Conservation (phyloP, 2,113 vertebrate genomes). For the Siniperca knerii region DNA sequence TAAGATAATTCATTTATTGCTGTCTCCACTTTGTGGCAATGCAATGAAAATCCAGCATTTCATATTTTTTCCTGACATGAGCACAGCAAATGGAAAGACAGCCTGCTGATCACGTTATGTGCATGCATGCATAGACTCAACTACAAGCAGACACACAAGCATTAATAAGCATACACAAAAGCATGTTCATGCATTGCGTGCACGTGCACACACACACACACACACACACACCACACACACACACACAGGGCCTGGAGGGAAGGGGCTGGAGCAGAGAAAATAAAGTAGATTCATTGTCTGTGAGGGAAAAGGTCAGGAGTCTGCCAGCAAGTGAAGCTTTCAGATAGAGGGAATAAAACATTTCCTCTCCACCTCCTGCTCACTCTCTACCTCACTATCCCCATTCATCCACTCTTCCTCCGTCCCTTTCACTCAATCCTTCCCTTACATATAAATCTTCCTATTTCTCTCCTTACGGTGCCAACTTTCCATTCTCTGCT, state of each 20-base stretch:
- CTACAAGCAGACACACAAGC: not conserved
- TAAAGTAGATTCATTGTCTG: slow-evolving; percentile 58
- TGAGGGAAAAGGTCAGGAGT: slow-evolving; percentile 60
- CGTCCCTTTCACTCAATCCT: slow-evolving; percentile 2
- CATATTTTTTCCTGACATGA: not conserved
- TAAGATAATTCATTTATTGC: not conserved
- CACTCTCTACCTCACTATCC: slow-evolving; percentile 20
- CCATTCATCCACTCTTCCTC: slow-evolving; percentile 15
- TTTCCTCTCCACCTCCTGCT: slow-evolving; percentile 55
- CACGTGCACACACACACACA: not conserved
- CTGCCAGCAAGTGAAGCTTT: slow-evolving; percentile 55
- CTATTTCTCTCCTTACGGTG: slow-evolving; percentile 3
- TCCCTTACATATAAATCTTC: slow-evolving; percentile 52
- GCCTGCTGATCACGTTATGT: not conserved
- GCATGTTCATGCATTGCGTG: slow-evolving; percentile 17
- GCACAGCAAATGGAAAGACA: not conserved
- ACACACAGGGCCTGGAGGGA: slow-evolving; percentile 8
- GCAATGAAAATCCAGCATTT: not conserved
- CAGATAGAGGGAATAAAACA: slow-evolving; percentile 66
- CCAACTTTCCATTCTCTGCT: slow-evolving; percentile 57
- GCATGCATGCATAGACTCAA: not conserved
- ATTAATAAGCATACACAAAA: not conserved
- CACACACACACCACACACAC: slow-evolving; percentile 1
- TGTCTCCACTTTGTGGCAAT: not conserved
- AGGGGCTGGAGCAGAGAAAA: slow-evolving; percentile 34